Evolutionary conservation across 30 jellyfish, hydroid and myxozoan species (phyloP).

Genomic region (Mastigias papua): DNA sequence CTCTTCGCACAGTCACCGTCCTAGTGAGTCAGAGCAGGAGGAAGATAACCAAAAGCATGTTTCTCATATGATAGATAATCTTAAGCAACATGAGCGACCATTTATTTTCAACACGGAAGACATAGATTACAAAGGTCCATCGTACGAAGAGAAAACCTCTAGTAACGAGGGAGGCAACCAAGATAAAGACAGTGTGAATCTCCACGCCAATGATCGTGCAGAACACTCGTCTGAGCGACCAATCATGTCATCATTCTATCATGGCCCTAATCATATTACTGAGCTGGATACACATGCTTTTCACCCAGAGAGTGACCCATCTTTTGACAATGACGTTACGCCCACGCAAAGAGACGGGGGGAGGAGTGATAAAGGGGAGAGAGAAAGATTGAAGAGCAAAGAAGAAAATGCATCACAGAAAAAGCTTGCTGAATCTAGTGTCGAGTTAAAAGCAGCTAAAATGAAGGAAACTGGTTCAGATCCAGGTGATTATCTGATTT

Average conservation of each 20-base stretch:
- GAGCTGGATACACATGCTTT: slow-evolving; percentile 47
- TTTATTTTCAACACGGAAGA: slow-evolving; percentile 77
- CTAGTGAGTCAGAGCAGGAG: not conserved
- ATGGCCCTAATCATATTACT: not conserved
- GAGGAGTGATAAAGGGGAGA: slow-evolving; percentile 1
- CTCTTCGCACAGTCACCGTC: not conserved
- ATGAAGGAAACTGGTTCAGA: slow-evolving; percentile 25
- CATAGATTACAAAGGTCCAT: slow-evolving; percentile 73
- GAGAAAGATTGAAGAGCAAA: not conserved
- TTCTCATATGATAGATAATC: slow-evolving; percentile 48
- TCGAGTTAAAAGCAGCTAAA: not conserved
- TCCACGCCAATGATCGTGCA: not conserved
- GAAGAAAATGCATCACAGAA: slow-evolving; percentile 9
- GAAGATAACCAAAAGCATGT: slow-evolving; percentile 56
- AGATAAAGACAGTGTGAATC: slow-evolving; percentile 53
- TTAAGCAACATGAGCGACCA: slow-evolving; percentile 67
- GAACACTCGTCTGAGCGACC: slow-evolving; percentile 49
- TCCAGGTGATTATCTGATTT: too few relatives aligned
- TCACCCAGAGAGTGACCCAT: slow-evolving; percentile 32
- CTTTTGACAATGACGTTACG: slow-evolving; percentile 42
- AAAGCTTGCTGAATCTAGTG: slow-evolving; percentile 12
- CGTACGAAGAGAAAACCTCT: slow-evolving; percentile 24
- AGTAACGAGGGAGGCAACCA: slow-evolving; percentile 21
- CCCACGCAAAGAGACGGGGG: slow-evolving; percentile 81
- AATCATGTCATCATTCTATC: slow-evolving; percentile 54